A percentile compares a stretch with the other conserved stretches of the same genome.
Evolutionary conservation across 23 tunicate species (phyloP).

Genomic region (Halocynthia roretzi): DNA sequence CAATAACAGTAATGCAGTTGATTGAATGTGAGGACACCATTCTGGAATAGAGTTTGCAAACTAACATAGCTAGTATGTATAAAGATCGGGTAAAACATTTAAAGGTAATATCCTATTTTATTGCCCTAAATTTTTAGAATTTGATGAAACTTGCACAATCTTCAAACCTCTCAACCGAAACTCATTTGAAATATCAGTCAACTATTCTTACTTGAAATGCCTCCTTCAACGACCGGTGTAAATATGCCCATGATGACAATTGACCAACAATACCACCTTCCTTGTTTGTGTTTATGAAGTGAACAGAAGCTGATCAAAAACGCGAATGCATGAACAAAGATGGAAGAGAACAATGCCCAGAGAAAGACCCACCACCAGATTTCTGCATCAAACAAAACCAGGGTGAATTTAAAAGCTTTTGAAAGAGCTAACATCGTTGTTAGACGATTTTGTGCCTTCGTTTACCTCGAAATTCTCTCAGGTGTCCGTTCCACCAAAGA

Average conservation of each 20-base stretch:
- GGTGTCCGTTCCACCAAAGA: slow-evolving; percentile 30
- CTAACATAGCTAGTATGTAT: background rate
- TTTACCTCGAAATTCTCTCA: slow-evolving; percentile 17
- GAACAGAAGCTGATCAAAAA: slow-evolving; percentile 40
- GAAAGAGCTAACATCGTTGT: background rate
- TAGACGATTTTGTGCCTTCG: background rate
- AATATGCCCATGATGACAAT: slow-evolving; percentile 51
- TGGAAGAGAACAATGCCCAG: slow-evolving; percentile 65
- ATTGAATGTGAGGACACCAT: background rate
- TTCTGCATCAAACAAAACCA: slow-evolving; percentile 32
- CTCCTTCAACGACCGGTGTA: slow-evolving; percentile 58
- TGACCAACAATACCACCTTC: slow-evolving; percentile 55
- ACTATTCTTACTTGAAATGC: slow-evolving; percentile 45
- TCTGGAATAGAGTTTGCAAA: background rate
- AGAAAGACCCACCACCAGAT: slow-evolving; percentile 74
- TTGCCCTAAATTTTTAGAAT: too few relatives aligned
- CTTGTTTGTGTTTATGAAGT: slow-evolving; percentile 57
- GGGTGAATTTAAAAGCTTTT: background rate
- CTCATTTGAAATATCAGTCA: background rate
- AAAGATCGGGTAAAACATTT: background rate
- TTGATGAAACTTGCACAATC: too few relatives aligned
- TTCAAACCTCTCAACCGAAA: background rate
- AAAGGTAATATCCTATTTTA: too few relatives aligned
- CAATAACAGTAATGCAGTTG: too few relatives aligned
- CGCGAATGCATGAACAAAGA: slow-evolving; percentile 43